Evolutionary conservation across 2,797 vertebrate genomes (phyloP), one percentile per base, ranked within the genome.

Genomic region (Rhinogobio ventralis): DNA sequence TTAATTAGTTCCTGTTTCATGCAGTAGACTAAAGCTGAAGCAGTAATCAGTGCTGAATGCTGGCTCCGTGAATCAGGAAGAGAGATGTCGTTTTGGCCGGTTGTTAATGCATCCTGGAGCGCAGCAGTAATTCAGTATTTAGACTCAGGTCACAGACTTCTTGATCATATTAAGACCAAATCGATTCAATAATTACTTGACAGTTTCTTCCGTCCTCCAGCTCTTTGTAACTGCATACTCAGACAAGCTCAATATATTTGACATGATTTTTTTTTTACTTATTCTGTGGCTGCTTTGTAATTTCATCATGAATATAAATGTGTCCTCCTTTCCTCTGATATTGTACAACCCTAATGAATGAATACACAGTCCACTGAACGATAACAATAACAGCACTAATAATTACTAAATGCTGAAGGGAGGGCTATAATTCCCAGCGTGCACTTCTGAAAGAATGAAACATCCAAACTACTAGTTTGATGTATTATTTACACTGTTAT

Each of bases 61-160:
- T 39, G 53, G 30, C 20, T 75, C 30, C 2, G 0, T 67, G 19
- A 45, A 45, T 14, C 39, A 19, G 36, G 36, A 75, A 33, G 75
- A 28, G 53, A 25, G 23, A 49, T 39, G 66, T 23, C 5, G 6
- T 13, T 39, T 72, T 72, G 42, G n/a, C 14, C 13, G 5, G 42
- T 49, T 79, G n/a, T 79, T 33, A 23, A 23, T 49, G 25, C 25
- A 33, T 49, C 3, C 20, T 23, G 3, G 64, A 64, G 42, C 42
- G 28, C 76, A 49, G 57, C 76, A 66, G 42, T 78, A 64, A 62
- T 66, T 30, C 42, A 46, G 17, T 23, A 23, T 66, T 64, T 78
- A 46, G 57, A 13, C 57, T 33, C 57, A 4, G 23, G 33, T 57
- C 39, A 14, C 74, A 20, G 57, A 79, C 76, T 4, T 46, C 46